These are phyloP conservation scores for Calameuta idolon DNA, from an alignment of 2,888 invertebrate genomes.

Conservation along the genomic window DNA sequence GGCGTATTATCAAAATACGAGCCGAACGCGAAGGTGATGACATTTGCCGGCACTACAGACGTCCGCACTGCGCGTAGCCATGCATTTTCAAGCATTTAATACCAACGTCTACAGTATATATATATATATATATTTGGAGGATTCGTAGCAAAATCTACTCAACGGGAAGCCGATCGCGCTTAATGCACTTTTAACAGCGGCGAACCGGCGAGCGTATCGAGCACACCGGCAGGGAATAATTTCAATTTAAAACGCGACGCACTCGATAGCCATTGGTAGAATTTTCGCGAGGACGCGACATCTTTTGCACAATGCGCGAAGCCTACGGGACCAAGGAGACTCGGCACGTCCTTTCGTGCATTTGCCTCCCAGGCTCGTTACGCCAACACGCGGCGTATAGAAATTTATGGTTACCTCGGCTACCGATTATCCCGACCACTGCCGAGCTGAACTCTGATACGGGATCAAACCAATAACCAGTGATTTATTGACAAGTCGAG, in stretches of 20 bases:
- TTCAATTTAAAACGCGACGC: background rate
- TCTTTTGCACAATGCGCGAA: background rate
- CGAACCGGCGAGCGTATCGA: background rate
- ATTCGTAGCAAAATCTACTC: background rate
- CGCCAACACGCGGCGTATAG: background rate
- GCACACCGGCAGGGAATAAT: background rate
- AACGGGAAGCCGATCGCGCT: background rate
- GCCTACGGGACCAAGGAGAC: background rate
- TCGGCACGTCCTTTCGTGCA: background rate
- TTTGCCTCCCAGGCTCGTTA: background rate
- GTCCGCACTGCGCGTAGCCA: background rate
- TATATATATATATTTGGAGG: background rate
- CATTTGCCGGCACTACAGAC: background rate
- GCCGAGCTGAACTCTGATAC: slow-evolving; percentile 6
- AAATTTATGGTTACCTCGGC: slow-evolving; percentile 5
- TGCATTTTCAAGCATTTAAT: background rate
- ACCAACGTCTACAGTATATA: background rate
- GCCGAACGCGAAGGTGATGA: background rate
- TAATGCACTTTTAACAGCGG: background rate
- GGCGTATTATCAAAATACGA: background rate
- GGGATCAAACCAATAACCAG: slow-evolving; percentile 8
- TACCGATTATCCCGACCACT: slow-evolving; percentile 2
- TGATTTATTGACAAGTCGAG: slow-evolving; percentile 2
- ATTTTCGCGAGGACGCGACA: background rate
- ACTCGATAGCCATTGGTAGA: background rate